These are phyloP conservation scores for Antheraea mylitta DNA, from an alignment of 1,140 invertebrate genomes.

Conservation along the genomic window DNA sequence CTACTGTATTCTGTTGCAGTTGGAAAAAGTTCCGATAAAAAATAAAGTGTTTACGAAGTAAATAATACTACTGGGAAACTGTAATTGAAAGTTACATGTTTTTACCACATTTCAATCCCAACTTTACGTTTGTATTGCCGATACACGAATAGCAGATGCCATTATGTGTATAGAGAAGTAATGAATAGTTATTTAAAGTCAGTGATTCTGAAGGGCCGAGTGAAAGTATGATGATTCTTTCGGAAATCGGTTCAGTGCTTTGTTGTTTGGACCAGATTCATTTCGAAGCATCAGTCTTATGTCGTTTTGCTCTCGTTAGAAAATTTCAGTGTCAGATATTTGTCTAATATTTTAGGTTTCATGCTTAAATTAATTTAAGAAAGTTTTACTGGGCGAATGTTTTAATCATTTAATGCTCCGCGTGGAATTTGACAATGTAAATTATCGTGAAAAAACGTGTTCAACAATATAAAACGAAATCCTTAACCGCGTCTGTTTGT, in stretches of 20 bases:
- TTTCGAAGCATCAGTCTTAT: conserved; percentile 58
- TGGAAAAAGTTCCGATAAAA: neutral
- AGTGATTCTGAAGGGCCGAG: conserved; percentile 54
- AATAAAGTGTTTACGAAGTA: neutral
- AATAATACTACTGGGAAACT: too few species aligned
- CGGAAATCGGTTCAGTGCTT: conserved; percentile 50
- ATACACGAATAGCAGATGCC: neutral
- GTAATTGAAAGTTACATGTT: neutral
- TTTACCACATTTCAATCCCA: neutral
- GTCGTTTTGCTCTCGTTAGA: conserved; percentile 50
- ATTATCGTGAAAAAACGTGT: too few species aligned
- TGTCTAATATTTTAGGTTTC: neutral
- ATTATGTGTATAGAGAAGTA: neutral
- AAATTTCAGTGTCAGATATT: conserved; percentile 20
- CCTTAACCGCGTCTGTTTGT: too few species aligned
- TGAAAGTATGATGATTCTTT: conserved; percentile 65
- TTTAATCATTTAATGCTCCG: too few species aligned
- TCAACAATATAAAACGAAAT: too few species aligned
- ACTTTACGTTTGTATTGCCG: neutral
- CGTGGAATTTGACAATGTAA: too few species aligned
- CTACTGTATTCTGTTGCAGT: too few species aligned
- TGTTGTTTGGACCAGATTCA: conserved; percentile 63
- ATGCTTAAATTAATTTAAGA: neutral
- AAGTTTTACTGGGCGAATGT: neutral
- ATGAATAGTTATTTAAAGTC: conserved; percentile 17